Base-by-base conservation (phyloP, 2,888 invertebrate genomes). In the Pandemis heparana region DNA sequence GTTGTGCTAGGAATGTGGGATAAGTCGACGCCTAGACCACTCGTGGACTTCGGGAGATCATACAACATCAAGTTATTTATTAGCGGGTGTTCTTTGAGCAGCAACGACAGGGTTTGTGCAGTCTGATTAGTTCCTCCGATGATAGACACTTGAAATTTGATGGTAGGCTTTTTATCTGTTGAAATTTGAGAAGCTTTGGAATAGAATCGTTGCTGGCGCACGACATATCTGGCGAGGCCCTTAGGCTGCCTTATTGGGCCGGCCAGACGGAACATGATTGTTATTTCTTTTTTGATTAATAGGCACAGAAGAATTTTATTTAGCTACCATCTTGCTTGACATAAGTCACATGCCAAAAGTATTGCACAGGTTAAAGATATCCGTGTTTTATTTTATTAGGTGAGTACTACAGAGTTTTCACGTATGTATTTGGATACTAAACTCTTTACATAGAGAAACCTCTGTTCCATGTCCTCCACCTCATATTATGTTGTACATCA, bases 261-360 rank as follows among this genome's bases (percentile, higher is more conserved):
- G 66, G 71, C 53, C 71, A 71, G 71, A 71, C 71, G 66, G 71
- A 67, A 61, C 71, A 71, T 71, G 43, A 53, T 23, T 65, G 46
- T 7, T n/a, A 64, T 18, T 64, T 53, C 48, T 64, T 18, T 64
- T 53, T 64, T 63, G 23, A n/a, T 6, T 23, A 46, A 63, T 41
- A 12, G 16, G 39, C 7, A 23, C 32, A 23, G 14, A 64, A 43
- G 23, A 14, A 48, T 32, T 12, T 18, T 18, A 39, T 16, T 53
- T 53, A 0, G 51, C 2, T 39, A 16, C 39, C 32, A 39, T 53
- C 39, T 53, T 23, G n/a, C 10, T 51, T 38, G 38, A 63, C 41
- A 14, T 56, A 5, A 23, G 1, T 56, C 23, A 23, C 12, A 56
- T 56, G 23, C 12, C 48, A 64, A 64, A 48, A 48, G 38, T n/a